Conservation (phyloP, 2,888 invertebrate genomes). For the Nomada goodeniana region DNA sequence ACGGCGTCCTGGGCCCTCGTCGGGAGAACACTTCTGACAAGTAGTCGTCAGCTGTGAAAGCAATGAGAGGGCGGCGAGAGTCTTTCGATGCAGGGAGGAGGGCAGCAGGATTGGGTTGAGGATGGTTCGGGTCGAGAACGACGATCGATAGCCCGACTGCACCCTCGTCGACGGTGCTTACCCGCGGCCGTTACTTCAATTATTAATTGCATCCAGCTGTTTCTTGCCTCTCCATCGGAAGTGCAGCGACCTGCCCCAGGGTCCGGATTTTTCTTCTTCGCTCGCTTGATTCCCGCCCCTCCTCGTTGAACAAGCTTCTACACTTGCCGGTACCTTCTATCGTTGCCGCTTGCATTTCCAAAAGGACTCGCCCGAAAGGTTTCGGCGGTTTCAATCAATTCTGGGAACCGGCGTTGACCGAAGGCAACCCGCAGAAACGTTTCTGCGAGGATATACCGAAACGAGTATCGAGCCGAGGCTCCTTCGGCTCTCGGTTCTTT, state of each 20-base stretch:
- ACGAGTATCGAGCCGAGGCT: background rate
- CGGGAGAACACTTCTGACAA: constrained; percentile 66
- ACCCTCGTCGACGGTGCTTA: constrained; percentile 48
- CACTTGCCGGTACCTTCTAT: background rate
- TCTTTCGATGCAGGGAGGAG: constrained; percentile 50
- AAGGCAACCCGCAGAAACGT: background rate
- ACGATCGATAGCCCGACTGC: constrained; percentile 73
- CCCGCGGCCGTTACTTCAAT: constrained; percentile 67
- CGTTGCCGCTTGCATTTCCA: background rate
- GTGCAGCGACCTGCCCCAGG: constrained; percentile 75
- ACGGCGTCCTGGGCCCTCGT: constrained; percentile 65
- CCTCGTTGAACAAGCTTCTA: background rate
- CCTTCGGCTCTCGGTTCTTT: background rate
- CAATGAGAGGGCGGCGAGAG: constrained; percentile 59
- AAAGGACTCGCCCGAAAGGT: background rate
- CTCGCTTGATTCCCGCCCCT: background rate
- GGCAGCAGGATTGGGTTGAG: constrained; percentile 67
- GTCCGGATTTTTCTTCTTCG: constrained; percentile 24
- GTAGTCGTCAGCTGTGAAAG: constrained; percentile 72
- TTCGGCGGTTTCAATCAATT: background rate
- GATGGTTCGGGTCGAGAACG: constrained; percentile 67
- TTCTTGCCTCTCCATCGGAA: constrained; percentile 56
- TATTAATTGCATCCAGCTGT: constrained; percentile 70
- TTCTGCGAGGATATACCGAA: too few relatives aligned
- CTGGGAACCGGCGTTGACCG: background rate